These are phyloP conservation scores for Proisotoma minuta DNA, from an alignment of 2,888 invertebrate genomes.

Conservation along the genomic window DNA sequence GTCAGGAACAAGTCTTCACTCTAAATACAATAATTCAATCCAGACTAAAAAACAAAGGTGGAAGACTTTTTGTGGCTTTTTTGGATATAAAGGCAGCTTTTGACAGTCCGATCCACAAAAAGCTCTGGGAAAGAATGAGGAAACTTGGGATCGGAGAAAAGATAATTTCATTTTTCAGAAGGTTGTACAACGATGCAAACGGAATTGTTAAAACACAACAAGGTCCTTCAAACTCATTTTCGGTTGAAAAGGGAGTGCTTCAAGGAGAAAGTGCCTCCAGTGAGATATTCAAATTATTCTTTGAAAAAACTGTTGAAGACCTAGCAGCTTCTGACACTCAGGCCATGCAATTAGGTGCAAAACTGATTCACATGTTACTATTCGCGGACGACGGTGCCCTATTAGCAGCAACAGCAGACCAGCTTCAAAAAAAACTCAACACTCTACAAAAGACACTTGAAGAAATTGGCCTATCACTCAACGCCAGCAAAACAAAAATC, in stretches of 20 bases:
- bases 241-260: slow-evolving; percentile 27
- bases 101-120: slow-evolving; percentile 31
- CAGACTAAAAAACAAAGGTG: slow-evolving; percentile 18
- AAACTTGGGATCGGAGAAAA: slow-evolving; percentile 27
- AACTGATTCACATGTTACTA: slow-evolving; percentile 15
- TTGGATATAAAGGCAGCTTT: slow-evolving; percentile 44
- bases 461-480: slow-evolving; percentile 18
- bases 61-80: slow-evolving; percentile 38
- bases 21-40: slow-evolving; percentile 27
- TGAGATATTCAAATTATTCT: background rate
- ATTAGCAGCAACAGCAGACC: slow-evolving; percentile 11
- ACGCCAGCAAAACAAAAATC: slow-evolving; percentile 43
- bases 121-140: slow-evolving; percentile 34
- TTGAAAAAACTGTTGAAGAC: background rate
- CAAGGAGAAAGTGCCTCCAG: slow-evolving; percentile 23
- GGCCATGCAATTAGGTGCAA: slow-evolving; percentile 11
- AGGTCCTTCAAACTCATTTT: slow-evolving; percentile 18
- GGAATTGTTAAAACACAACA: background rate
- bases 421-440: slow-evolving; percentile 24
- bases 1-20: slow-evolving; percentile 43
- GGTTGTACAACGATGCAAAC: slow-evolving; percentile 8
- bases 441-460: slow-evolving; percentile 26
- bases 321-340: background rate
- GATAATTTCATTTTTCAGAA: slow-evolving; percentile 25
- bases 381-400: slow-evolving; percentile 41